Evolutionary conservation across 2,113 vertebrate genomes (phyloP).

Genomic region (Poeciliopsis occidentalis): DNA sequence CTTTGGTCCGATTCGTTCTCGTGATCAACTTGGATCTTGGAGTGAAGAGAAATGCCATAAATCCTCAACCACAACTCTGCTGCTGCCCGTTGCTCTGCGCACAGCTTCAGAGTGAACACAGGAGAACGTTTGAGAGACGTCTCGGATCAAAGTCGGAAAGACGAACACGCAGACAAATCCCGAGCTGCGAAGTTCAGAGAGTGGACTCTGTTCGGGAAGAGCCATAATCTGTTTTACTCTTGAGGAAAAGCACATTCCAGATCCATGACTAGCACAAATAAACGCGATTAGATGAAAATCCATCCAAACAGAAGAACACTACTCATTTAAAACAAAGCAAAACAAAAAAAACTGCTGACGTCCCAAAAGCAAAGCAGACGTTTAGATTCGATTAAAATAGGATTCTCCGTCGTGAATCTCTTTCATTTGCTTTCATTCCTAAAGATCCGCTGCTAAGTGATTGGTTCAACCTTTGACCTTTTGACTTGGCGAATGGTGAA

Average conservation of each 20-base stretch:
- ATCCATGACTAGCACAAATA: slow-evolving; percentile 21
- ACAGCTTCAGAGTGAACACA: neutral
- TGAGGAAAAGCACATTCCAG: slow-evolving; percentile 2
- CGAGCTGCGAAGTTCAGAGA: slow-evolving; percentile 13
- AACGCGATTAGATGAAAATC: slow-evolving; percentile 9
- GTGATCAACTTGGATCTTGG: neutral
- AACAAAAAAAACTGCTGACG: neutral
- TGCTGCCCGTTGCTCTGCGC: neutral
- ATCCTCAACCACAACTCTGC: too few relatives aligned
- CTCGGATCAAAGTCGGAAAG: neutral
- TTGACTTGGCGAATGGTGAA: slow-evolving; percentile 30
- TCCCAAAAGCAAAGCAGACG: slow-evolving; percentile 36
- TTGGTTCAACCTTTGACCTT: slow-evolving; percentile 53
- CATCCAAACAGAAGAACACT: neutral
- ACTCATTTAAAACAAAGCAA: neutral
- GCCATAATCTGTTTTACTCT: slow-evolving; percentile 22
- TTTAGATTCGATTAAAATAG: slow-evolving; percentile 61
- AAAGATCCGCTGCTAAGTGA: slow-evolving; percentile 55
- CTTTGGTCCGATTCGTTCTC: neutral
- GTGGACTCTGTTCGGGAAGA: slow-evolving; percentile 7
- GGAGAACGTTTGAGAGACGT: neutral
- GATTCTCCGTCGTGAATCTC: slow-evolving; percentile 66
- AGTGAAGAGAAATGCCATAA: too few relatives aligned
- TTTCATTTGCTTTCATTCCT: slow-evolving; percentile 42
- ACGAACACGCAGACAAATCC: slow-evolving; percentile 3